These are phyloP conservation scores for Coelopa pilipes DNA, from an alignment of 2,888 invertebrate genomes.

Conservation along the genomic window DNA sequence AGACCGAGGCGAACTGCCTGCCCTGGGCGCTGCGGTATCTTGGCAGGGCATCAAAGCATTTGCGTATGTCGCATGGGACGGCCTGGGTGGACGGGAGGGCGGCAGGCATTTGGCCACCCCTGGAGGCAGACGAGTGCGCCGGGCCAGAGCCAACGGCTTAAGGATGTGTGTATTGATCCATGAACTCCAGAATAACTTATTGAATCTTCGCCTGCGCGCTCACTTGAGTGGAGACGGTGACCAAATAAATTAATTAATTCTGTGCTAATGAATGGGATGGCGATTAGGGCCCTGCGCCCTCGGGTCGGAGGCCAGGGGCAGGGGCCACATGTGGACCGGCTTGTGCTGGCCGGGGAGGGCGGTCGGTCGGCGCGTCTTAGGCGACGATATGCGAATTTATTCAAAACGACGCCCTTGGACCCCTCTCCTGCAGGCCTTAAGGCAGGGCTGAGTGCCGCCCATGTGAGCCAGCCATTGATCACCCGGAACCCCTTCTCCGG, in stretches of 20 bases:
- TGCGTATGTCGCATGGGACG: constrained; percentile 32
- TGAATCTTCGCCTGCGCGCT: constrained; percentile 42
- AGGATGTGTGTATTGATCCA: constrained; percentile 28
- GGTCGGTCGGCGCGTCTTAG: too few relatives aligned
- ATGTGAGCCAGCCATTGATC: not conserved
- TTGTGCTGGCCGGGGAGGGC: too few relatives aligned
- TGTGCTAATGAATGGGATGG: constrained; percentile 40
- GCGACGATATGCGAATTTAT: not conserved
- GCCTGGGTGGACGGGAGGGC: not conserved
- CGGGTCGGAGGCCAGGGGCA: not conserved
- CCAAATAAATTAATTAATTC: constrained; percentile 67
- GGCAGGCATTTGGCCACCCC: not conserved
- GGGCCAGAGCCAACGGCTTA: constrained; percentile 10
- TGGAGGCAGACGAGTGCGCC: not conserved
- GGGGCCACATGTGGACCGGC: too few relatives aligned
- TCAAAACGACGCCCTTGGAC: not conserved
- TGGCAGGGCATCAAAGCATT: constrained; percentile 51
- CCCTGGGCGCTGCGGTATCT: constrained; percentile 49
- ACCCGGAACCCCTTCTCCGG: too few relatives aligned
- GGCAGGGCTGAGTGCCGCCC: too few relatives aligned
- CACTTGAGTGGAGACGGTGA: constrained; percentile 62
- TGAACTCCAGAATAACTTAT: constrained; percentile 22
- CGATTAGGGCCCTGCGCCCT: not conserved
- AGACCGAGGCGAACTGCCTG: constrained; percentile 11
- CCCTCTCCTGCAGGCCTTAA: not conserved